phyloP scores from a whole-genome alignment of 2,113 vertebrate genomes.

The Smithornis capensis region DNA sequence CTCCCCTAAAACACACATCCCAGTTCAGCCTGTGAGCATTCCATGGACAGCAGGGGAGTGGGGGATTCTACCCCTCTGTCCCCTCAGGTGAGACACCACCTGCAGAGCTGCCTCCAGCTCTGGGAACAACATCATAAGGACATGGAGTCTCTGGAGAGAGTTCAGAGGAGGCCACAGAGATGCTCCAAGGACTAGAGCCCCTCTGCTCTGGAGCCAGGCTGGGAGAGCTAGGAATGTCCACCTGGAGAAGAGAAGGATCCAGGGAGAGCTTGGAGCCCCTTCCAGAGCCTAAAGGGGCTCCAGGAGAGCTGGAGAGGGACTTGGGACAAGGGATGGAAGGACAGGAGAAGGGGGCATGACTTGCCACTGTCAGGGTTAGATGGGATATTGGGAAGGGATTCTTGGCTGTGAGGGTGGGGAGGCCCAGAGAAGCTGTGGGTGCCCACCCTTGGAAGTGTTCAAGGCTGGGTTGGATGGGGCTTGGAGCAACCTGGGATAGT shows the following conservation, averaged over 20 bases:
- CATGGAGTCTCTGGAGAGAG: neutral
- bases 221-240: neutral
- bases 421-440: neutral
- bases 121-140: neutral
- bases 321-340: neutral
- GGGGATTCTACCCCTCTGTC: neutral
- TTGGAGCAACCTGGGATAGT: neutral
- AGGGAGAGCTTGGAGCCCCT: neutral
- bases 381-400: neutral
- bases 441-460: neutral
- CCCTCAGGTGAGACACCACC: neutral
- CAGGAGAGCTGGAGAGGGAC: neutral
- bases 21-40: neutral
- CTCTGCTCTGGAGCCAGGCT: neutral
- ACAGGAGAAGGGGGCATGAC: neutral
- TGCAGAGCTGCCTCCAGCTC: neutral
- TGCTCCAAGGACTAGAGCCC: neutral
- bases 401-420: neutral
- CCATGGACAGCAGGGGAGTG: neutral
- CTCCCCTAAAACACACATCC: rapidly evolving
- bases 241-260: neutral
- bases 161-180: neutral
- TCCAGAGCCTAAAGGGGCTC: neutral
- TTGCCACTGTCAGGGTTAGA: too few relatives aligned
- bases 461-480: neutral